Conservation (phyloP, 2,797 vertebrate species). For the Amblyraja radiata region DNA sequence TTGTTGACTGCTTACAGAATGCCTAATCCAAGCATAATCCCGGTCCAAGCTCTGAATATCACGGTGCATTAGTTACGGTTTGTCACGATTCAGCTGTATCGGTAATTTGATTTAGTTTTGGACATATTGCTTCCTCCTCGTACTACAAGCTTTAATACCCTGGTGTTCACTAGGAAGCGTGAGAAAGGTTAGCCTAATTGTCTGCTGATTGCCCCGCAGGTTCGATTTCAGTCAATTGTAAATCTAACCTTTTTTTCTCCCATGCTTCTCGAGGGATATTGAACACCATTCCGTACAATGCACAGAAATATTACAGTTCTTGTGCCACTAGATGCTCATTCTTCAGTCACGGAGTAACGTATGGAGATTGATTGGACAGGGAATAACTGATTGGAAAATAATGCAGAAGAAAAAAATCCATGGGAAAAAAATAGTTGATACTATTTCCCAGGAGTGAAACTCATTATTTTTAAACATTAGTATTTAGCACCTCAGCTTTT, state of each 20-base stretch:
- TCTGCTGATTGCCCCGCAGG: slow-evolving; percentile 27
- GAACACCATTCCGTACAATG: neutral
- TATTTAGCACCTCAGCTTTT: neutral
- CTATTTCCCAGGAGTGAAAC: neutral
- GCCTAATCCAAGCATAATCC: slow-evolving; percentile 27
- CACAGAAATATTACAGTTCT: neutral
- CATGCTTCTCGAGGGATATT: neutral
- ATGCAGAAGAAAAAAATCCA: neutral
- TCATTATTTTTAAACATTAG: neutral
- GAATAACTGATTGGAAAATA: neutral
- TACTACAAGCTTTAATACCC: slow-evolving; percentile 12
- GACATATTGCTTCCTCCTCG: slow-evolving; percentile 23
- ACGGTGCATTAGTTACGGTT: slow-evolving; percentile 30
- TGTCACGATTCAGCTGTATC: slow-evolving; percentile 32
- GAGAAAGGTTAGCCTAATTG: slow-evolving; percentile 36
- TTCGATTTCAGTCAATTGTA: slow-evolving; percentile 31
- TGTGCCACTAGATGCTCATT: neutral
- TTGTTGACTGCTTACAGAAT: neutral
- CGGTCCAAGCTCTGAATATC: neutral
- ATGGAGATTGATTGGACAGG: neutral
- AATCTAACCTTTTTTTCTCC: slow-evolving; percentile 19
- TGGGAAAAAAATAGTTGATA: neutral
- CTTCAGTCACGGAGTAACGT: too few species aligned
- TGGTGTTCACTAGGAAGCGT: slow-evolving; percentile 11
- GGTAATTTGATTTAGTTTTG: slow-evolving; percentile 19